Conservation (phyloP, 30 jellyfish, hydroid and myxozoan genomes). For the Turritopsis rubra region DNA sequence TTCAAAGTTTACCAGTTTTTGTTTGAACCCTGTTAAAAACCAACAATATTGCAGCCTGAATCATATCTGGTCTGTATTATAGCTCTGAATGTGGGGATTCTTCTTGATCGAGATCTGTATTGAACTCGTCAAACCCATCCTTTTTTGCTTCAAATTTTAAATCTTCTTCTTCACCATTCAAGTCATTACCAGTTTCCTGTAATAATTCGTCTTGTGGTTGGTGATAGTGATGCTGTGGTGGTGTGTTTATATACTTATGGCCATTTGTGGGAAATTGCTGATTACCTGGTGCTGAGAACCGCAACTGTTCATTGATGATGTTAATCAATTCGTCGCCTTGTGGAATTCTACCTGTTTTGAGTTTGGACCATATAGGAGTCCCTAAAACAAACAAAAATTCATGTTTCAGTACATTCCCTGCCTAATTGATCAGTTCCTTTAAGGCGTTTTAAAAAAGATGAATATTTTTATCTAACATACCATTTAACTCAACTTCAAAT, state of each 20-base stretch:
- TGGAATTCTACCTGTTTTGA: conserved; percentile 87
- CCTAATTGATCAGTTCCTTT: neutral
- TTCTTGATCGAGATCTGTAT: neutral
- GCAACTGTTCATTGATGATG: conserved; percentile 57
- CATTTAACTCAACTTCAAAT: conserved; percentile 82
- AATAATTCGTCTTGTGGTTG: neutral
- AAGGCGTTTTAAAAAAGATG: neutral
- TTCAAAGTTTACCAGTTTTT: too few species aligned
- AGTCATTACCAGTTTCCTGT: neutral
- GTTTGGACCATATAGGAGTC: conserved; percentile 88
- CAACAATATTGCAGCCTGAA: too few species aligned
- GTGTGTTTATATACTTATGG: neutral
- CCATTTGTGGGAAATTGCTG: neutral
- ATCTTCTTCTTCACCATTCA: neutral
- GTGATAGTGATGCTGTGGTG: neutral
- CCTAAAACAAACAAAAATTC: conserved; percentile 19
- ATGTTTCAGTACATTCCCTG: neutral
- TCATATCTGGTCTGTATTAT: neutral
- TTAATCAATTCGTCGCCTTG: conserved; percentile 78
- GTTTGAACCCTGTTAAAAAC: too few species aligned
- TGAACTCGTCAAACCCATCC: neutral
- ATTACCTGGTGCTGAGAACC: conserved; percentile 4
- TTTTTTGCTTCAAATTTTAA: neutral
- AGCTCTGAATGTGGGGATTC: neutral
- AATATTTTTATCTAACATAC: too few species aligned